Percentiles rank a stretch among this genome's conserved stretches.
Evolutionary conservation across 2,888 invertebrate species (phyloP).

Genomic region (Mythimna vitellina): DNA sequence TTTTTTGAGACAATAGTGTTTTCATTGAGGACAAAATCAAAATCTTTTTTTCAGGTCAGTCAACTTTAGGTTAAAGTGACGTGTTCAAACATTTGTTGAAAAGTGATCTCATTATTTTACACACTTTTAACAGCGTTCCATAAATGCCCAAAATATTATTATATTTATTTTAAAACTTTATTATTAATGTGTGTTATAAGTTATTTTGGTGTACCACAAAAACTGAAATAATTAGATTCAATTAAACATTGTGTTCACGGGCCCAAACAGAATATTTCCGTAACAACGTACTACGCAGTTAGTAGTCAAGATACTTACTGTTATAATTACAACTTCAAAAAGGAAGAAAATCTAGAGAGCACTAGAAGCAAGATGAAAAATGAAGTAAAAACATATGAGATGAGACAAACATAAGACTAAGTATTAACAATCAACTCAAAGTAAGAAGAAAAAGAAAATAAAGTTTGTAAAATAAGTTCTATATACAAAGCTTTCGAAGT

Average conservation of each 20-base stretch:
- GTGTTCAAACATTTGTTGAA: neutral
- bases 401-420: conserved; percentile 39
- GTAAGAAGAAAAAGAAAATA: conserved; percentile 29
- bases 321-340: conserved; percentile 9
- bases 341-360: conserved; percentile 25
- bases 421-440: conserved; percentile 37
- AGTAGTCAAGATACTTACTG: conserved; percentile 9
- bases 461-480: conserved; percentile 32
- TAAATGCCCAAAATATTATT: neutral
- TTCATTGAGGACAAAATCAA: conserved; percentile 7
- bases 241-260: neutral
- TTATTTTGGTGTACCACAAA: too few relatives aligned
- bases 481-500: conserved; percentile 52
- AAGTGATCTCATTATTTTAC: neutral
- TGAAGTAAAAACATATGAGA: conserved; percentile 46
- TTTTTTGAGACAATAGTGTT: too few relatives aligned
- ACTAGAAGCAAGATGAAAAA: conserved; percentile 56
- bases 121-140: neutral
- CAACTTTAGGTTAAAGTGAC: neutral
- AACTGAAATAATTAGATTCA: too few relatives aligned
- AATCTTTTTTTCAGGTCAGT: neutral
- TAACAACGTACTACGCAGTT: neutral
- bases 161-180: neutral
- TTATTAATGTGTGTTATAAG: too few relatives aligned
- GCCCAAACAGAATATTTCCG: neutral